Conservation (phyloP, 1,140 invertebrate genomes). For the Pseudachorutes palmiensis region DNA sequence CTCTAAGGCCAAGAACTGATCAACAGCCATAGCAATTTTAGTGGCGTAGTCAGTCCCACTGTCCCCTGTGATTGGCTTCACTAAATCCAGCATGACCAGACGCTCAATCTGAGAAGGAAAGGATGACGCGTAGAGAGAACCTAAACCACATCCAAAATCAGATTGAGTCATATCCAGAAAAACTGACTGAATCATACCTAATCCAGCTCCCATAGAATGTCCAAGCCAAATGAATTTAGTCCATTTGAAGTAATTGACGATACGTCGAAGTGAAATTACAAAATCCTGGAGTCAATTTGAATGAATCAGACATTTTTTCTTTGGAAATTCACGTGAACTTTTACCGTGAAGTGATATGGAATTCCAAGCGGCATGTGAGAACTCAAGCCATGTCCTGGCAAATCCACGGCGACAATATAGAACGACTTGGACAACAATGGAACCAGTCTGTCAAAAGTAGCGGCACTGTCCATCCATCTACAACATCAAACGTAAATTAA, state of each 20-base stretch:
- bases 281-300: constrained; percentile 26
- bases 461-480: constrained; percentile 50
- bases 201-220: constrained; percentile 30
- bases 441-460: constrained; percentile 55
- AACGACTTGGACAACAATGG: constrained; percentile 50
- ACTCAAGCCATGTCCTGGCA: constrained; percentile 62
- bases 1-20: constrained; percentile 19
- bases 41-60: background rate
- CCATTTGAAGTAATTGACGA: constrained; percentile 29
- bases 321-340: background rate
- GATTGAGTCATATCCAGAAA: background rate
- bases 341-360: constrained; percentile 49
- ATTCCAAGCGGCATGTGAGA: constrained; percentile 52
- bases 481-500: background rate
- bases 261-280: constrained; percentile 19
- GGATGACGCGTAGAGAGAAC: constrained; percentile 18
- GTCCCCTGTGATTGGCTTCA: constrained; percentile 25
- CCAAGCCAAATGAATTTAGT: constrained; percentile 29
- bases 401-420: constrained; percentile 57
- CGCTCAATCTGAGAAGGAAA: constrained; percentile 22
- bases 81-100: constrained; percentile 26
- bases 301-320: background rate
- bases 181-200: constrained; percentile 3
- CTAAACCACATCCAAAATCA: background rate
- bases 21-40: constrained; percentile 16